Percentiles rank a stretch among this genome's conserved stretches.
Conservation (phyloP, 2,113 vertebrate species). For the Phrynosoma platyrhinos region DNA sequence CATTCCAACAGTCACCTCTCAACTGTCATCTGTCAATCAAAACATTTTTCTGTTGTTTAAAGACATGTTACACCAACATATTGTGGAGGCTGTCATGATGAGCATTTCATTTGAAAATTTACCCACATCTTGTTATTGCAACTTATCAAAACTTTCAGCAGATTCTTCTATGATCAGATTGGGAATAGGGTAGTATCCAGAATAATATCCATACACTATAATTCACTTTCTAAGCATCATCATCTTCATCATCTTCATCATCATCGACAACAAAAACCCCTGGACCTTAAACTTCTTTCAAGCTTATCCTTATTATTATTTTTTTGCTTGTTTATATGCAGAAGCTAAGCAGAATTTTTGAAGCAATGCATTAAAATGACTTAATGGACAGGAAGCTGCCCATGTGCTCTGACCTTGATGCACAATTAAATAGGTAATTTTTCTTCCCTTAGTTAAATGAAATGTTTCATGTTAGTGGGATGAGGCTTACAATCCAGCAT, state of each 20-base stretch:
- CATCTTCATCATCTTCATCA: constrained; percentile 46
- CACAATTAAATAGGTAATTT: constrained; percentile 58
- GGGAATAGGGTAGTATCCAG: neutral
- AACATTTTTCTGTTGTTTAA: too few relatives aligned
- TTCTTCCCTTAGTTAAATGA: constrained; percentile 58
- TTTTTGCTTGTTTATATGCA: constrained; percentile 55
- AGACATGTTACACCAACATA: too few relatives aligned
- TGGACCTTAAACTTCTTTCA: constrained; percentile 47
- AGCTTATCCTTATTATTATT: constrained; percentile 36
- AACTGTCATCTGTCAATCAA: too few relatives aligned
- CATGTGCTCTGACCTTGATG: constrained; percentile 66
- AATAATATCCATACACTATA: constrained; percentile 33
- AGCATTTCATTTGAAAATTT: neutral
- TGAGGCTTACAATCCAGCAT: constrained; percentile 59
- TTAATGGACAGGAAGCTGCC: constrained; percentile 48
- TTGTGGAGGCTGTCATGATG: neutral
- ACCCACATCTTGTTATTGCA: neutral
- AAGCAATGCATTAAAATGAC: constrained; percentile 59
- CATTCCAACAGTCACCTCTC: too few relatives aligned
- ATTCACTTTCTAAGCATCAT: constrained; percentile 43
- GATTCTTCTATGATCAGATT: neutral
- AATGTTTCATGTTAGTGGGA: constrained; percentile 66
- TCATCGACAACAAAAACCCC: constrained; percentile 32
- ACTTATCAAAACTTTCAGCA: neutral
- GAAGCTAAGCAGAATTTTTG: constrained; percentile 42